Percentiles rank a stretch among this genome's conserved stretches.
Conservation (phyloP, 1,140 invertebrate genomes). For the Heliconius hewitsoni region DNA sequence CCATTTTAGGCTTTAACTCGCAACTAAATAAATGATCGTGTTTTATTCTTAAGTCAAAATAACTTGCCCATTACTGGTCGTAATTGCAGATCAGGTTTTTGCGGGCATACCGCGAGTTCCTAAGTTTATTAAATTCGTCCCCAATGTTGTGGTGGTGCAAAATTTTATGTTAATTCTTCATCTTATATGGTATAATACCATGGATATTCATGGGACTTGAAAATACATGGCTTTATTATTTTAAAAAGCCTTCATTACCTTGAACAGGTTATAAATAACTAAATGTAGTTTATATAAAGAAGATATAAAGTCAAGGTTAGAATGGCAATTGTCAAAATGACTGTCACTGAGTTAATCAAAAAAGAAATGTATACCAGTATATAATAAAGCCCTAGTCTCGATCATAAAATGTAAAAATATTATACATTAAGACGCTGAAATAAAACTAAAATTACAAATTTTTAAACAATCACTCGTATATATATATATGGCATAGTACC, state of each 20-base stretch:
- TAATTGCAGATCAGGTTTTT: slow-evolving; percentile 12
- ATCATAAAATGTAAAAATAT: no score
- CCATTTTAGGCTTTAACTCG: background rate
- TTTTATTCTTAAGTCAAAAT: slow-evolving; percentile 7
- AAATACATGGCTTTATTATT: slow-evolving; percentile 4
- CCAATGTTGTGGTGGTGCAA: slow-evolving; percentile 19
- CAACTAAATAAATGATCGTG: slow-evolving; percentile 1
- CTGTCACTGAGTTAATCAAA: background rate
- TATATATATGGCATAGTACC: no score
- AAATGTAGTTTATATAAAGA: background rate
- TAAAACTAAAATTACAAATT: background rate
- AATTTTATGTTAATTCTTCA: slow-evolving; percentile 25
- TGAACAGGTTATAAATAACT: slow-evolving; percentile 2
- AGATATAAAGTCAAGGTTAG: background rate
- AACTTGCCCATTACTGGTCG: slow-evolving; percentile 13
- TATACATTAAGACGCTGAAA: background rate
- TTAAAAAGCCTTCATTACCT: background rate
- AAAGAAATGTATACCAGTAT: background rate
- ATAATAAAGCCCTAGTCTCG: no score
- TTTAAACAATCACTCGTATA: background rate
- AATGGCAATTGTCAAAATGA: background rate
- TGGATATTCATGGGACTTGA: background rate
- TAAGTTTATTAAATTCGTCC: slow-evolving; percentile 27
- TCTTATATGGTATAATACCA: slow-evolving; percentile 8
- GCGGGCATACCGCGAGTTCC: slow-evolving; percentile 15